Base-by-base conservation (phyloP, 2,888 invertebrate genomes). In the Autographa pulchrina region DNA sequence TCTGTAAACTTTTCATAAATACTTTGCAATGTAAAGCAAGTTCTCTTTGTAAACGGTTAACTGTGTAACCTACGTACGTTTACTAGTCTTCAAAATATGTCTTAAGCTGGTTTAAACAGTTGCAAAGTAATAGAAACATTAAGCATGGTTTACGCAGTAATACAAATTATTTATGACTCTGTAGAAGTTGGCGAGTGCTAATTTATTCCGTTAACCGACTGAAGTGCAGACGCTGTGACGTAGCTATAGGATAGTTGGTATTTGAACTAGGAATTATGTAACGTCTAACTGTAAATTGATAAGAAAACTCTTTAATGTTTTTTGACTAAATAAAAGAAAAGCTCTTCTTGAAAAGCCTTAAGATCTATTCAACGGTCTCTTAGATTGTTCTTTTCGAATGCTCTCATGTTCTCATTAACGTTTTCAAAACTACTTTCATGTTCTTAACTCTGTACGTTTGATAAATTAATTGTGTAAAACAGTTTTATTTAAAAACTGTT, bases 61-160 rank as follows among this genome's bases (percentile, higher is more conserved):
- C 6, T 35, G 35, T 35, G 35, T 35, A 35, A 8, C 35, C 35
- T 35, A 35, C 0, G 32, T 32, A 35, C 35, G 38, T 38, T 11
- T 38, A 38, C 9, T 11, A 38, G 38, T 38, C 11, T 8, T 38
- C 38, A 38, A 38, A 38, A 38, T 38, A 38, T 38, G 38, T 38
- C 11, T 38, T 38, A 11, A 11, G 38, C 13, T 48, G 48, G 35
- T 7, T 63, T 31, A 18, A 68, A 67, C 64, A 65, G 62, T 68
- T 74, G 62, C 62, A 60, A 65, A 62, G 74, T 75, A 77, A 81
- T 75, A 79, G 71, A 81, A 77, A 74, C 77, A 73, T 81, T 70
- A 73, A 67, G 60, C 62, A 59, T 52, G 62, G 56, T 74, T 73
- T 61, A 62, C 75, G 60, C 65, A 72, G 68, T 60, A 68, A 69